Conservation (phyloP, 2,888 invertebrate genomes). For the Mycogona germanica region DNA sequence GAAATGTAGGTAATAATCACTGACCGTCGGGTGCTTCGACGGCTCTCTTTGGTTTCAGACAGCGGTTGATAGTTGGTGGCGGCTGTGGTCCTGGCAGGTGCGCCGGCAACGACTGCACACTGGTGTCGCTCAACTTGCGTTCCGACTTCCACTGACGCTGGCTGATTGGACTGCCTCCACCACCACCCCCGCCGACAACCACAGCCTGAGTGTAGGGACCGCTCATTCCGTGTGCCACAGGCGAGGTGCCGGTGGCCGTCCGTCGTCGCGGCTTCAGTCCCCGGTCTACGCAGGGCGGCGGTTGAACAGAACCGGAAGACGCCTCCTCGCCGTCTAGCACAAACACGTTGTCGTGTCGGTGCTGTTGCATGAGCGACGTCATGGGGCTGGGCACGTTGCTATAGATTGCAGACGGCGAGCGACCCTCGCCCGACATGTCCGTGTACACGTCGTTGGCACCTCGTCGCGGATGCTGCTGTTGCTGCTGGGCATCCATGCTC, state of each 20-base stretch:
- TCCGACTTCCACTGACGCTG: background rate
- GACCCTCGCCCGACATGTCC: conserved; percentile 22
- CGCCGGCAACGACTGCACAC: background rate
- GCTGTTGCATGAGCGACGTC: no score
- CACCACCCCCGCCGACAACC: no score
- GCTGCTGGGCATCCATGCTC: conserved; percentile 16
- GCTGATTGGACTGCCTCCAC: background rate
- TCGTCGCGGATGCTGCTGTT: background rate
- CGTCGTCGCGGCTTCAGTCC: conserved; percentile 52
- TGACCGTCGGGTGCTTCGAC: conserved; percentile 7
- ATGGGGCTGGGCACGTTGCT: conserved; percentile 47
- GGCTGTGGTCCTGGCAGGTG: background rate
- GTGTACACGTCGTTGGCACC: conserved; percentile 20
- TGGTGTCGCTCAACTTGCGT: background rate
- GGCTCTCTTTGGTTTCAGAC: conserved; percentile 32
- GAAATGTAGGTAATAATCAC: background rate
- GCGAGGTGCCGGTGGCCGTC: background rate
- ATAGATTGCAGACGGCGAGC: conserved; percentile 38
- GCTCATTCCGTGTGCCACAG: background rate
- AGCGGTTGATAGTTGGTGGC: conserved; percentile 30
- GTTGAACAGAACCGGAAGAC: no score
- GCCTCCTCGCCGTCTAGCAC: no score
- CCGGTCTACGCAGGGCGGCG: conserved; percentile 67
- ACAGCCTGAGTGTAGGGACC: background rate
- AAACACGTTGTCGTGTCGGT: conserved; percentile 21